Base-by-base conservation (phyloP, 2,797 vertebrate species). In the Arnoldichthys spilopterus region DNA sequence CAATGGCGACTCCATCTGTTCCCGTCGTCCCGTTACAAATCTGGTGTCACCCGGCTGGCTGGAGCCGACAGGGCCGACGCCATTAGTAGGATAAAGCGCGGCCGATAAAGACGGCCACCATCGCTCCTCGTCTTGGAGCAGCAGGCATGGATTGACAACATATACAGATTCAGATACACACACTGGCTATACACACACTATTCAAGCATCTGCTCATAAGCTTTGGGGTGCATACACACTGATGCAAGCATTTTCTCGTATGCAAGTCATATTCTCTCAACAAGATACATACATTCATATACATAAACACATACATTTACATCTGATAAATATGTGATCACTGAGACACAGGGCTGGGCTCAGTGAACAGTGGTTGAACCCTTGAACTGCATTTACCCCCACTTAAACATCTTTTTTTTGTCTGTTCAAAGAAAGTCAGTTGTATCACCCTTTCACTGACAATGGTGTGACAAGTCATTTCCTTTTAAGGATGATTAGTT, bases 1-100 rank as follows among this genome's bases (percentile, higher is more conserved):
- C 94, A 95, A 96, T 94, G 94, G 85, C 91, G 90, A 90, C 88
- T 94, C 95, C 94, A 96, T 96, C 95, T 96, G 95, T 96, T 94
- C 94, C 93, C 92, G 93, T 95, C 94, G 92, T n/a, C 77, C 59
- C 83, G 91, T 94, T 95, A 95, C 94, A 95, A 95, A 96, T 95
- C 93, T 94, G 91, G 92, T 95, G 95, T 96, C 95, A 95, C 93
- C 93, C 92, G 91, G 92, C 90, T 93, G 90, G 82, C 92, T 90
- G 93, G 92, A 91, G 93, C 94, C 91, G 91, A 92, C 93, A 92
- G 83, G 72, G 92, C 86, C 64, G 70, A 20, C 76, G 85, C 91
- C 92, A 94, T 95, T 94, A 94, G 91, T 54, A 84, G 72, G 88
- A 88, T 92, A 92, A 91, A 90, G 89, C 90, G 62, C 86, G 63